phyloP scores from a whole-genome alignment of 1,140 invertebrate genomes.

The Leptoteleia sp. region DNA sequence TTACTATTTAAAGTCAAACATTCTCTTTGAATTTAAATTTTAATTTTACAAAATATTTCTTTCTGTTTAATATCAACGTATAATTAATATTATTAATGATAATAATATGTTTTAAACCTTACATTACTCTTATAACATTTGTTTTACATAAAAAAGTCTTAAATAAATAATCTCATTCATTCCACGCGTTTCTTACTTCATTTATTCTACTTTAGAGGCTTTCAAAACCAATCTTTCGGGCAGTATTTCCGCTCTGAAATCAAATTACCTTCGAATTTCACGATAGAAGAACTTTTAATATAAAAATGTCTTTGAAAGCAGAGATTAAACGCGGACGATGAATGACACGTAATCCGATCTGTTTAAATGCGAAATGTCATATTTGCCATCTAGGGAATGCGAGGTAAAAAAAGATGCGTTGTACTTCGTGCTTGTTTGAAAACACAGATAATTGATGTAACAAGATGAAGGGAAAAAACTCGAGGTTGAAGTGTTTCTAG shows the following conservation, averaged over 20 bases:
- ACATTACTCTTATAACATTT: too few species aligned
- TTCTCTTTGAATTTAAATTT: too few species aligned
- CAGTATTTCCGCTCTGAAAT: not conserved
- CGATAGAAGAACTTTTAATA: constrained; percentile 13
- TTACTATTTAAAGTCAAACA: too few species aligned
- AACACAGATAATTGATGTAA: constrained; percentile 14
- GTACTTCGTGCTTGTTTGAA: constrained; percentile 16
- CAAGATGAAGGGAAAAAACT: constrained; percentile 19
- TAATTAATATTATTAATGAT: too few species aligned
- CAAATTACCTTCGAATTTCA: constrained; percentile 1
- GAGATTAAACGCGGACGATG: constrained; percentile 13
- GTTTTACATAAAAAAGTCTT: too few species aligned
- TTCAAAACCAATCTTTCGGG: too few species aligned
- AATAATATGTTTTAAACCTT: too few species aligned
- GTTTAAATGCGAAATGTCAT: constrained; percentile 34
- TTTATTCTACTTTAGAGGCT: too few species aligned
- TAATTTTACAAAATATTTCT: too few species aligned
- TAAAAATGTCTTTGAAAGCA: constrained; percentile 5
- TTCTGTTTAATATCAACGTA: too few species aligned
- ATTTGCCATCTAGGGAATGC: constrained; percentile 33
- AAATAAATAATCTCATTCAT: too few species aligned
- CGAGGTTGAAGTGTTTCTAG: not conserved
- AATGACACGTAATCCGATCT: constrained; percentile 26
- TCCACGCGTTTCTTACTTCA: too few species aligned
- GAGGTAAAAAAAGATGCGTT: constrained; percentile 6